A percentile compares a stretch with the other conserved stretches of the same genome.
These are phyloP conservation scores for Calidris pugnax DNA, from an alignment of 2,113 vertebrate genomes.

Conservation along the genomic window DNA sequence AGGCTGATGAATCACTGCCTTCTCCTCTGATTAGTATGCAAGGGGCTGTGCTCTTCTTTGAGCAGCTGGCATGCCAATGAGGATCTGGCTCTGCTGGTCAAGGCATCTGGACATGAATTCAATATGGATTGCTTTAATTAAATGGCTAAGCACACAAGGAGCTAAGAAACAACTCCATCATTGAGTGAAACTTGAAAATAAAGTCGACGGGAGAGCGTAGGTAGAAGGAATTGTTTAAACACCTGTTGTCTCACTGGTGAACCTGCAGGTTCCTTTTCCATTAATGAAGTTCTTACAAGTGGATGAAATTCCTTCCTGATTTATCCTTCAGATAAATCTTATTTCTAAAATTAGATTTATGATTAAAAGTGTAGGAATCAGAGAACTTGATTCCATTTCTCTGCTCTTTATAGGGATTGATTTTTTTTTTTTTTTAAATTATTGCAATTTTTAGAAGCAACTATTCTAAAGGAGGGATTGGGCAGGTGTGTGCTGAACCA, in stretches of 20 bases:
- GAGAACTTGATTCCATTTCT: background rate
- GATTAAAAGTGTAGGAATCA: constrained; percentile 21
- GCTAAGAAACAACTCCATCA: constrained; percentile 83
- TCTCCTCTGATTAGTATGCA: constrained; percentile 81
- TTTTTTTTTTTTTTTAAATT: background rate
- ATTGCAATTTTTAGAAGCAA: background rate
- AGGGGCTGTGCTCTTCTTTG: constrained; percentile 74
- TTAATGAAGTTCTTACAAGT: constrained; percentile 22
- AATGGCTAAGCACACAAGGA: constrained; percentile 82
- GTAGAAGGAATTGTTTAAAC: constrained; percentile 57
- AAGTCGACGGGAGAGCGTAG: constrained; percentile 56
- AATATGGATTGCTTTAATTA: constrained; percentile 87
- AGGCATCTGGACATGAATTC: constrained; percentile 86
- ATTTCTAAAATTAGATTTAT: background rate
- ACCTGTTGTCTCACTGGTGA: constrained; percentile 41
- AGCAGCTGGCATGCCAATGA: constrained; percentile 86
- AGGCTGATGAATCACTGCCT: constrained; percentile 84
- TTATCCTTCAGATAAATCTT: background rate
- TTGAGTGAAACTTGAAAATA: constrained; percentile 80
- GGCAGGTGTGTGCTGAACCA: background rate
- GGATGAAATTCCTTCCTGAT: background rate
- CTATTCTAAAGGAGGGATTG: background rate
- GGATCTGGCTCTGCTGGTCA: constrained; percentile 82
- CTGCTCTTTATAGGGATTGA: background rate
- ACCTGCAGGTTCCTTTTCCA: background rate